Evolutionary conservation across 2,888 invertebrate genomes (phyloP).

Genomic region (Hoplodrina ambigua): DNA sequence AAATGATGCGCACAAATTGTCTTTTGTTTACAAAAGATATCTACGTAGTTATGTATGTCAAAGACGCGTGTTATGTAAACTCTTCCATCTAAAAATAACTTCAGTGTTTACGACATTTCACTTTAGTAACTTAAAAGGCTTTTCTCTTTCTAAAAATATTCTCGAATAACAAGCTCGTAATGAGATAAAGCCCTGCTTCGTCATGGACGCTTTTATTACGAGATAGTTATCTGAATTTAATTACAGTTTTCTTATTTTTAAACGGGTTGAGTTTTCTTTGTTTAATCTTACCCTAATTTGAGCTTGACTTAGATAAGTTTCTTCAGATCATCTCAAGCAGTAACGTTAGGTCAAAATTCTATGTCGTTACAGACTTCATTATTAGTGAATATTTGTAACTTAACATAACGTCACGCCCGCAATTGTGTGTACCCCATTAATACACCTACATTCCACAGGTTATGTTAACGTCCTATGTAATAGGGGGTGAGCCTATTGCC

Average conservation of each 20-base stretch:
- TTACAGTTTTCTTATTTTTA: constrained; percentile 27
- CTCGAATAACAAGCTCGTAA: constrained; percentile 26
- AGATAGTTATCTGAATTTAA: constrained; percentile 25
- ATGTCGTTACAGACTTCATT: no score
- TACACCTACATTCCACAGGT: no score
- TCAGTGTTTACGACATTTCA: constrained; percentile 7
- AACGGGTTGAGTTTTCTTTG: not conserved
- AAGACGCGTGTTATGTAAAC: constrained; percentile 11
- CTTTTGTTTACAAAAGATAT: not conserved
- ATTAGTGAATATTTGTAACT: not conserved
- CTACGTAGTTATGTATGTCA: not conserved
- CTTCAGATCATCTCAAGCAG: no score
- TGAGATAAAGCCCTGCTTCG: constrained; percentile 19
- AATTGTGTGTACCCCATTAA: no score
- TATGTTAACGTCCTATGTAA: no score
- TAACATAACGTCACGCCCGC: no score
- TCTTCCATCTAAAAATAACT: constrained; percentile 26
- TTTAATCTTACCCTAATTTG: not conserved
- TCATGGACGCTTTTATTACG: constrained; percentile 6
- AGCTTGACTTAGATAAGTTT: not conserved
- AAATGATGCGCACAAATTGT: not conserved
- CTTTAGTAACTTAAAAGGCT: constrained; percentile 11
- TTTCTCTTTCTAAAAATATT: constrained; percentile 26
- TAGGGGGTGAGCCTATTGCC: no score
- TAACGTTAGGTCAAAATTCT: no score